Conservation (phyloP, 2,113 vertebrate genomes). For the Synodontis membranacea region DNA sequence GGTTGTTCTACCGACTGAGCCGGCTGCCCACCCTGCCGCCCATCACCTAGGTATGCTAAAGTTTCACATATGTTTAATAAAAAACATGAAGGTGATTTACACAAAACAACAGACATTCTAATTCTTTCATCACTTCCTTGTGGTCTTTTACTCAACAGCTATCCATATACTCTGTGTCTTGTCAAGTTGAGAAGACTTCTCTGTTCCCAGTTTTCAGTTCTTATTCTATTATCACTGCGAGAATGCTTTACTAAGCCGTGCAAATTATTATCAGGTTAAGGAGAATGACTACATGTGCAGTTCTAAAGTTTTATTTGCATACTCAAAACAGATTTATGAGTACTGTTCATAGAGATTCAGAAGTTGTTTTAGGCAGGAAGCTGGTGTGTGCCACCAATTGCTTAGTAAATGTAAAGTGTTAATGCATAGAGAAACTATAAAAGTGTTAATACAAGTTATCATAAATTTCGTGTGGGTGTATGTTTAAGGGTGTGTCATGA, state of each 20-base stretch:
- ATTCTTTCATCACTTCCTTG: background rate
- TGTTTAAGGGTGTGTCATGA: slow-evolving; percentile 47
- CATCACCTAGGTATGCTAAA: slow-evolving; percentile 80
- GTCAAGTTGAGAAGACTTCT: background rate
- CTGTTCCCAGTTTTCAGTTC: slow-evolving; percentile 63
- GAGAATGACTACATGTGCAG: slow-evolving; percentile 58
- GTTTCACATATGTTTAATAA: background rate
- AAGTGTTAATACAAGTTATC: slow-evolving; percentile 3
- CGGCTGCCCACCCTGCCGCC: slow-evolving; percentile 78
- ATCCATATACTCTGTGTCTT: slow-evolving; percentile 13
- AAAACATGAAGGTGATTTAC: background rate
- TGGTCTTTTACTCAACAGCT: slow-evolving; percentile 20
- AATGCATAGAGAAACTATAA: slow-evolving; percentile 30
- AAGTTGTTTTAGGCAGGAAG: slow-evolving; percentile 59
- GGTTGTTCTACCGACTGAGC: slow-evolving; percentile 90
- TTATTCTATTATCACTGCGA: slow-evolving; percentile 73
- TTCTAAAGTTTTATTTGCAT: slow-evolving; percentile 56
- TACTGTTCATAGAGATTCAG: slow-evolving; percentile 61
- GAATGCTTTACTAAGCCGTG: slow-evolving; percentile 71
- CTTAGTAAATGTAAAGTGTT: background rate
- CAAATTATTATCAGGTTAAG: slow-evolving; percentile 73
- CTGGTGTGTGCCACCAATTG: slow-evolving; percentile 51
- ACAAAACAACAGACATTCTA: background rate
- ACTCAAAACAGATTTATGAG: slow-evolving; percentile 59
- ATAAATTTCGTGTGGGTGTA: slow-evolving; percentile 47